Evolutionary conservation across 2,113 vertebrate species (phyloP).

Genomic region (Coturnix japonica): DNA sequence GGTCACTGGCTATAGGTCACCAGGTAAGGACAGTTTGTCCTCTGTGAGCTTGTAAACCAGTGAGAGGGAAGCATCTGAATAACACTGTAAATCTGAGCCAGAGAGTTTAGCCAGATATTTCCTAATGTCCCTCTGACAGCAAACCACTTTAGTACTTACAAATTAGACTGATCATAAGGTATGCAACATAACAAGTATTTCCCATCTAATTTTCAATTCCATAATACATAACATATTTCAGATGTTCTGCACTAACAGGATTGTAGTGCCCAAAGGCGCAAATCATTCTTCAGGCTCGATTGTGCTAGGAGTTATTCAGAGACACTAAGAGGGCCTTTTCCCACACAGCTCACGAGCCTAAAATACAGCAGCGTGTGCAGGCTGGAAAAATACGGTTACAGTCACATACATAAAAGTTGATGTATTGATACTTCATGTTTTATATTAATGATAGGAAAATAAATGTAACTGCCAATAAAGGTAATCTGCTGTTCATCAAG

Average conservation of each 20-base stretch:
- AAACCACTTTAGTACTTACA: neutral
- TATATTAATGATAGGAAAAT: constrained; percentile 48
- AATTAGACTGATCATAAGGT: constrained; percentile 41
- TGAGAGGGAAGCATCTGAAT: neutral
- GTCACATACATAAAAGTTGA: constrained; percentile 37
- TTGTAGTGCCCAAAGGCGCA: constrained; percentile 14
- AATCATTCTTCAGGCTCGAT: constrained; percentile 32
- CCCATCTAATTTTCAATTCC: constrained; percentile 36
- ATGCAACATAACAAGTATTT: constrained; percentile 45
- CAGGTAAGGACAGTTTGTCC: neutral
- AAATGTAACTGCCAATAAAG: constrained; percentile 59
- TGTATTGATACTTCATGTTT: constrained; percentile 27
- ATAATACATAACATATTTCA: constrained; percentile 23
- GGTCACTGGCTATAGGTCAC: neutral
- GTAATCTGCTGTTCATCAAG: constrained; percentile 35
- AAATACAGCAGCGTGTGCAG: neutral
- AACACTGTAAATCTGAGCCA: neutral
- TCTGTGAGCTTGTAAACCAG: neutral
- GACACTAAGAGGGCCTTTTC: constrained; percentile 29
- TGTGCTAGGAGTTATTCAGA: constrained; percentile 14
- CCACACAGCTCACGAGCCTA: neutral
- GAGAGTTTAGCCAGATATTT: neutral
- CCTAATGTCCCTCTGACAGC: neutral
- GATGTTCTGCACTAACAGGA: neutral
- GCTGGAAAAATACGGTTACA: constrained; percentile 35